phyloP scores from a whole-genome alignment of 2,888 invertebrate genomes.

The Polymixis lichenea region DNA sequence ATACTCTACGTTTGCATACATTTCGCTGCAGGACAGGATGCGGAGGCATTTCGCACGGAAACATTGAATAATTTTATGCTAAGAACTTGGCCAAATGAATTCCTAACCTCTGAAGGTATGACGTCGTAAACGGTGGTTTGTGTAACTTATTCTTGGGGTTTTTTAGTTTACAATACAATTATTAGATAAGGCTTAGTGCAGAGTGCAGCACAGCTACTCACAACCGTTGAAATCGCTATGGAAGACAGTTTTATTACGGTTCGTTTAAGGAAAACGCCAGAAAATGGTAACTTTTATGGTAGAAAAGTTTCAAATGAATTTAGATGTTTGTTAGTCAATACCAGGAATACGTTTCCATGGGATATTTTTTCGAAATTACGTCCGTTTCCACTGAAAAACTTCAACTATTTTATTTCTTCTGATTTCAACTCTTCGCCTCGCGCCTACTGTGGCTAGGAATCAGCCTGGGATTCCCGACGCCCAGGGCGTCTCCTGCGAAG shows the following conservation, averaged over 20 bases:
- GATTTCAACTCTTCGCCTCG: background rate
- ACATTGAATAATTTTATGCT: slow-evolving; percentile 79
- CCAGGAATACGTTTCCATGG: background rate
- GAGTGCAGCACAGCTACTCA: background rate
- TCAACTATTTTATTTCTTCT: background rate
- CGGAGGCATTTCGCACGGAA: slow-evolving; percentile 74
- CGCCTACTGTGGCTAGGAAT: too few species aligned
- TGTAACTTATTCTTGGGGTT: background rate
- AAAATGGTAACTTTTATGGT: background rate
- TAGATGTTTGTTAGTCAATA: background rate
- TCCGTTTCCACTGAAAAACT: background rate
- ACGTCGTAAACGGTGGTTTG: slow-evolving; percentile 45
- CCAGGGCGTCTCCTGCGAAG: too few species aligned
- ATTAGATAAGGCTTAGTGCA: background rate
- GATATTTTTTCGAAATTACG: background rate
- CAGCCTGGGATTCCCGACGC: too few species aligned
- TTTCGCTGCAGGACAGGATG: slow-evolving; percentile 69
- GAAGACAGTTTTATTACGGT: background rate
- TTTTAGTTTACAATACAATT: background rate
- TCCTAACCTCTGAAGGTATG: slow-evolving; percentile 59
- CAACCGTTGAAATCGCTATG: background rate
- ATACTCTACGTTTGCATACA: slow-evolving; percentile 65
- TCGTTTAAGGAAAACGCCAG: background rate
- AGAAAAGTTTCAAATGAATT: background rate
- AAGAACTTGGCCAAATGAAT: slow-evolving; percentile 75